Evolutionary conservation across 2,888 invertebrate genomes (phyloP), one percentile per base, ranked within the genome.

Genomic region (Pyralis farinalis): DNA sequence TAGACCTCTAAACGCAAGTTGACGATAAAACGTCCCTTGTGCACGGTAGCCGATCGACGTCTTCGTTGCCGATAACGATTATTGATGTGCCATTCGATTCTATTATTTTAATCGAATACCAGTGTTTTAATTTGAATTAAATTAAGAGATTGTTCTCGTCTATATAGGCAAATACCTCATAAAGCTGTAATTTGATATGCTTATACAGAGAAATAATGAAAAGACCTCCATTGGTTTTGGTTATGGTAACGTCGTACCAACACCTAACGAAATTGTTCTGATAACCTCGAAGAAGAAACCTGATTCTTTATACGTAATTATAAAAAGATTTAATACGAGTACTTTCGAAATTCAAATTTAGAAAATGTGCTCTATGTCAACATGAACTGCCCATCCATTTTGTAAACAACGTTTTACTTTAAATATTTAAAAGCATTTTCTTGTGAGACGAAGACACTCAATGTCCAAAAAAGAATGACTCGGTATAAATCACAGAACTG

Each of bases 21-120:
- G 34, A 45, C 40, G 34, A 42, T 48, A 58, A 63, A 58, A 55
- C 67, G 69, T 71, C 63, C 58, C 16, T 7, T 3, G 7, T 25
- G 63, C 60, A 65, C 78, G 51, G 79, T 75, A 77, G 80, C 76
- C 38, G 64, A 62, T 63, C 57, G 59, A 49, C 59, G 60, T 63
- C 67, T 61, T 58, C 63, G 51, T 39, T 42, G 42, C 46, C 44
- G 77, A 78, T 77, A 78, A 73, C 55, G 47, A 51, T 75, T 71
- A 80, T 80, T 76, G 69, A 79, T 80, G 77, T 58, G 55, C 47
- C 46, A 42, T 45, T 44, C 48, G 46, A 49, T 44, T 52, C 43
- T 43, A 47, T 42, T 44, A 45, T 50, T 50, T 48, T 44, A 50
- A 50, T 55, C 49, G 27, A 37, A 30, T 34, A 22, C 41, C 32